These are phyloP conservation scores for Nebria salina DNA, from an alignment of 2,888 invertebrate species.

Conservation along the genomic window DNA sequence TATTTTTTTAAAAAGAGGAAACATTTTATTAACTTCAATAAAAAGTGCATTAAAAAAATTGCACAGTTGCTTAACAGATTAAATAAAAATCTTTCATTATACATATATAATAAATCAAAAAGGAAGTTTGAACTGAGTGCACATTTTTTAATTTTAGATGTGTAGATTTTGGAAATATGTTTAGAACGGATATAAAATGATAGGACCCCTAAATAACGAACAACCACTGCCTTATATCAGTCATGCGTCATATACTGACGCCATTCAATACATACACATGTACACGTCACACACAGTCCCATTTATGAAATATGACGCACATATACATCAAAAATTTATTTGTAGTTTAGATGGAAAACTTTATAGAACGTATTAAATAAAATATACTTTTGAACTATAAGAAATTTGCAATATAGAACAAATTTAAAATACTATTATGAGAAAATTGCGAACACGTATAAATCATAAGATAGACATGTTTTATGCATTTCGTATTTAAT, in stretches of 20 bases:
- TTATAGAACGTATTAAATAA: not conserved
- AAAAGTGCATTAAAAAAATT: no score
- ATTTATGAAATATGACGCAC: slow-evolving; percentile 11
- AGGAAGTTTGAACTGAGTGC: no score
- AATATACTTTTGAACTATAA: not conserved
- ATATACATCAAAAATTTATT: not conserved
- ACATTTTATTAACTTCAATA: no score
- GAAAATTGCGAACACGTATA: not conserved
- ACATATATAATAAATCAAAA: no score
- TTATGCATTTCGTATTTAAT: not conserved
- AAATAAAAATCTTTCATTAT: no score
- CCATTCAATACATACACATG: slow-evolving; percentile 3
- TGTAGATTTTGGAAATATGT: no score
- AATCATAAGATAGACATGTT: not conserved
- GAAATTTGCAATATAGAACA: not conserved
- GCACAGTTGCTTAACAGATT: no score
- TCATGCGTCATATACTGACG: slow-evolving; percentile 39
- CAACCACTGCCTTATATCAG: slow-evolving; percentile 24
- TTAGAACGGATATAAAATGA: no score
- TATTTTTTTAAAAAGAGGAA: no score
- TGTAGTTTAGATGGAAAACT: not conserved
- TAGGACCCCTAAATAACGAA: slow-evolving; percentile 12
- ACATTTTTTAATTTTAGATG: no score
- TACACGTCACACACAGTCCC: not conserved
- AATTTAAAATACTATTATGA: not conserved